Conservation (phyloP, 35 echinoderm and acorn worm species). For the Apostichopus parvimensis region DNA sequence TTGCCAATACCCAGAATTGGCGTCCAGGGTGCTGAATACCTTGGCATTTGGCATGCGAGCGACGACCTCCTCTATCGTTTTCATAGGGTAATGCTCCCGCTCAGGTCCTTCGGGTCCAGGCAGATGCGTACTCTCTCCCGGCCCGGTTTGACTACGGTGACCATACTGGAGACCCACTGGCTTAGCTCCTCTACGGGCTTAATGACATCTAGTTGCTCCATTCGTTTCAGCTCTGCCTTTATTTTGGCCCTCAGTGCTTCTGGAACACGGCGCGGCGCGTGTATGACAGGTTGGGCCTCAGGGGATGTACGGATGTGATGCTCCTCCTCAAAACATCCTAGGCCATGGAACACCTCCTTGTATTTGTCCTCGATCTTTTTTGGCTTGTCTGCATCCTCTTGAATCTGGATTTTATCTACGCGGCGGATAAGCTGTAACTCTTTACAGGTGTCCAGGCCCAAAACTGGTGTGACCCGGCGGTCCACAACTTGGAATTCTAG, state of each 20-base stretch:
- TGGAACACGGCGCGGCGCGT: background rate
- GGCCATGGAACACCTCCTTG: background rate
- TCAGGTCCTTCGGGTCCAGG: conserved; percentile 43
- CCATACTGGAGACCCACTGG: conserved; percentile 55
- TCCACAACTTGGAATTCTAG: background rate
- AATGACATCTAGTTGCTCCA: conserved; percentile 60
- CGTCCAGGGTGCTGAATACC: background rate
- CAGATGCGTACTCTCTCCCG: conserved; percentile 61
- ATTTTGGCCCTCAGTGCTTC: conserved; percentile 26
- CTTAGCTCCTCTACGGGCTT: conserved; percentile 31
- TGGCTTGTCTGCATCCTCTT: background rate
- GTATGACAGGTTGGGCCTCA: background rate
- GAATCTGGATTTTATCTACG: background rate
- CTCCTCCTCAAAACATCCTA: background rate
- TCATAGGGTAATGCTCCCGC: conserved; percentile 39
- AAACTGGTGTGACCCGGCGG: background rate
- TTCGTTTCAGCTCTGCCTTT: conserved; percentile 51
- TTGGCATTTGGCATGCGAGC: background rate
- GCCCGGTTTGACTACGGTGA: conserved; percentile 41
- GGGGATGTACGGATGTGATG: background rate
- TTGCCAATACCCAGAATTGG: conserved; percentile 67
- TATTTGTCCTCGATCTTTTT: background rate
- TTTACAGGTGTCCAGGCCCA: background rate
- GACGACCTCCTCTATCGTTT: conserved; percentile 59
- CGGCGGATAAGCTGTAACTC: background rate